Conservation (phyloP, 2,888 invertebrate genomes). For the Euzetes globulus region DNA sequence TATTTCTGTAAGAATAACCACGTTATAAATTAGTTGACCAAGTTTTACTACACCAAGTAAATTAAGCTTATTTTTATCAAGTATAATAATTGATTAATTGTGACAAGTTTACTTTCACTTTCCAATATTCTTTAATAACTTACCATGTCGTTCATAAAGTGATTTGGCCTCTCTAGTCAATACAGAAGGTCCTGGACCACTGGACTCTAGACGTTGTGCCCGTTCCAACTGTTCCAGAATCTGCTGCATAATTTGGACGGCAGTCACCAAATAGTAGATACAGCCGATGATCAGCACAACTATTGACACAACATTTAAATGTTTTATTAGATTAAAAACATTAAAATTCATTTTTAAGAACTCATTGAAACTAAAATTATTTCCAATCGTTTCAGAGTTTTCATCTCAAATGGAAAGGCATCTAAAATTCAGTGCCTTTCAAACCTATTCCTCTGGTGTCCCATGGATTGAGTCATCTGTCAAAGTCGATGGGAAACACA, state of each 20-base stretch:
- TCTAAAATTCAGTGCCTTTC: too few relatives aligned
- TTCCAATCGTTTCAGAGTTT: not conserved
- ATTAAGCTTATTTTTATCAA: not conserved
- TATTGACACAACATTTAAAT: not conserved
- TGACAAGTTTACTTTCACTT: too few relatives aligned
- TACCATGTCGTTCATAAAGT: not conserved
- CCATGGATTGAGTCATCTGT: too few relatives aligned
- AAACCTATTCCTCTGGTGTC: too few relatives aligned
- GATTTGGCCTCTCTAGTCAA: not conserved
- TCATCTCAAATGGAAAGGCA: not conserved
- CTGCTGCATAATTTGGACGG: not conserved
- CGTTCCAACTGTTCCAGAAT: not conserved
- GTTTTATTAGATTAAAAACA: not conserved
- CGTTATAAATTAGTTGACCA: not conserved
- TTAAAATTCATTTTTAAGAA: not conserved
- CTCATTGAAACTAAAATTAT: not conserved
- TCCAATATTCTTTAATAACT: too few relatives aligned
- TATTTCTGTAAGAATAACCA: not conserved
- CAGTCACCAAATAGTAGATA: not conserved
- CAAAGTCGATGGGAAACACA: too few relatives aligned
- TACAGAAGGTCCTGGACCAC: not conserved
- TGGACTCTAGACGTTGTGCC: not conserved
- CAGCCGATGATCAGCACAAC: not conserved
- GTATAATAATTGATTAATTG: too few relatives aligned
- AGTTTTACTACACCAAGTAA: not conserved